phyloP scores from a whole-genome alignment of 2,888 invertebrate genomes.

The Caenorhabditis auriculariae region DNA sequence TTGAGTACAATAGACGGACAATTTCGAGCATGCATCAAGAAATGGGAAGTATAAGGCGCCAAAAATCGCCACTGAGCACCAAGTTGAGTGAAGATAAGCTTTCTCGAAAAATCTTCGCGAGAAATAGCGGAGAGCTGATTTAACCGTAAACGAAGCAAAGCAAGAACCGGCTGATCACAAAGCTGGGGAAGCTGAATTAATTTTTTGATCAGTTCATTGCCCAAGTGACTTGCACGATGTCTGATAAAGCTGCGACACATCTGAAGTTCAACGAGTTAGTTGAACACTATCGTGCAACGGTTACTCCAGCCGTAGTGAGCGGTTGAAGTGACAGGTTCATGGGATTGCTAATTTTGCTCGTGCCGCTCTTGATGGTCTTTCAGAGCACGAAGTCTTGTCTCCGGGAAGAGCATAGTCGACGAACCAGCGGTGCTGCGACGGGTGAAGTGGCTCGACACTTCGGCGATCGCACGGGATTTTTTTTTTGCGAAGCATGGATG shows the following conservation, averaged over 20 bases:
- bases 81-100: too few relatives aligned
- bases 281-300: background rate
- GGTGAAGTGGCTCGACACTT: conserved; percentile 1
- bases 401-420: background rate
- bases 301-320: conserved; percentile 1
- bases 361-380: conserved; percentile 1
- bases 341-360: conserved; percentile 3
- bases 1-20: too few relatives aligned
- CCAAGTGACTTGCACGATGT: conserved; percentile 3
- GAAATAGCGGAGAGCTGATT: too few relatives aligned
- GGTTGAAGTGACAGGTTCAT: conserved; percentile 1
- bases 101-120: too few relatives aligned
- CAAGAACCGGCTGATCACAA: too few relatives aligned
- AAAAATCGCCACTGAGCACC: too few relatives aligned
- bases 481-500: conserved; percentile 2
- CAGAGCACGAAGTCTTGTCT: conserved; percentile 3
- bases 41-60: too few relatives aligned
- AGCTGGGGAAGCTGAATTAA: too few relatives aligned
- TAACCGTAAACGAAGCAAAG: too few relatives aligned
- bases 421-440: background rate
- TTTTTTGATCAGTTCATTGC: conserved; percentile 7
- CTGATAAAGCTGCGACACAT: conserved; percentile 3
- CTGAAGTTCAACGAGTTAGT: conserved; percentile 1
- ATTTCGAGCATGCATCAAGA: too few relatives aligned
- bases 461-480: background rate